Evolutionary conservation across 2,113 vertebrate genomes (phyloP), one percentile per base, ranked within the genome.

Genomic region (Muntiacus reevesi): DNA sequence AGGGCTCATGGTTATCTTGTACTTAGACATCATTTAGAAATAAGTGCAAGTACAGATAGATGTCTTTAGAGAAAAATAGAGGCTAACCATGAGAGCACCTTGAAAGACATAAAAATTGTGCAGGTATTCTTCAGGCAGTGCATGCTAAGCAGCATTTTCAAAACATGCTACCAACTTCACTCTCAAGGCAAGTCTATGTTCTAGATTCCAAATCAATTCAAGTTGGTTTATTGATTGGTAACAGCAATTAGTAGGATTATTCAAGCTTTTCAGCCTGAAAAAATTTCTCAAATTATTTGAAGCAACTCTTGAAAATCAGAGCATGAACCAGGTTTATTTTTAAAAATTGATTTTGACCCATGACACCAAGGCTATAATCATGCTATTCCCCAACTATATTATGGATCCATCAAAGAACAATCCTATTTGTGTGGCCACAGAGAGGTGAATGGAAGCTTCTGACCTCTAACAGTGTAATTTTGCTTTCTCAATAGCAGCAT

Each of bases 271-370:
- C 79, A 81, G 92, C 9, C 36, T 93, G 83, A 84, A 5, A 47
- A 54, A 33, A 79, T 95, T 93, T 86, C 43, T 98, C 71, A 45
- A 89, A 94, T 74, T 86, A 76, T 96, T 94, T 95, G n/a, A 6
- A 59, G 64, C 43, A 78, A 94, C 84, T 90, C 81, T 89, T 92
- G 74, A 92, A 95, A 97, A 79, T 30, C 54, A 94, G 92, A 93
- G 87, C 96, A 94, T 85, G 78, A 55, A 55, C n/a, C 64, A 90
- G 79, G 79, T 97, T 96, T 97, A 47, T 96, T 98, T 97, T 96
- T 67, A 85, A 86, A 92, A 95, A 96, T 93, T 88, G 76, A 94
- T 82, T 95, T 88, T 76, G 95, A 83, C 82, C 50, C 54, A 19
- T 91, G 90, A 47, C 92, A 96, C 84, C 87, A 55, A 84, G 84